Base-by-base conservation (phyloP, 1,140 invertebrate species). In the Agraylea sexmaculata region DNA sequence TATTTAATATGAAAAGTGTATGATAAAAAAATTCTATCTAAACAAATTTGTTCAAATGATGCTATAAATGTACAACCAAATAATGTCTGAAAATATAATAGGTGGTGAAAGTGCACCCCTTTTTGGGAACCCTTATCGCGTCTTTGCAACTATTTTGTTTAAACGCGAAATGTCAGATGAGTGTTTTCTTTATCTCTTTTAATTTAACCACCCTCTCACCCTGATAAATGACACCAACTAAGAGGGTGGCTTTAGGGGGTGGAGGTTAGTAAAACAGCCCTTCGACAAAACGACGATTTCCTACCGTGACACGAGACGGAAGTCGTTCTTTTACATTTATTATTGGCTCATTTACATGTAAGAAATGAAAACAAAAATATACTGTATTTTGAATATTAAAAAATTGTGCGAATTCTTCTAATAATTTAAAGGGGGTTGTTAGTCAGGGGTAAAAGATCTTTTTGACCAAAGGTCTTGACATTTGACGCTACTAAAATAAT, bases 111-210 rank as follows among this genome's bases (percentile, higher is more conserved):
- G 17, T 12, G 35, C 20, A 32, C 30, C 30, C 10, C 30, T 11
- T 18, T 11, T 37, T 12, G 27, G 23, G 35, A 25, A 21, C 35
- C 21, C 22, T 18, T 35, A 21, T 8, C 13, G 33, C 33, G 6
- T 20, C 19, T 12, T 18, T 8, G 22, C 19, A 35, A 35, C 19
- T 35, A 20, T 35, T 23, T 22, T 37, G 37, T 37, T 13, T 19
- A 37, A 34, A 28, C 46, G 40, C 38, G 32, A 47, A 46, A 47
- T 47, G 46, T 47, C 46, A 43, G 43, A 40, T 42, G 41, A 47
- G 46, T 47, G 46, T 47, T 47, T 45, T 47, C 46, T 47, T 47
- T 47, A 47, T 47, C 46, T 47, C 30, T 47, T 47, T 47, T 47
- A 47, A 47, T 47, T 47, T 47, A 47, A 43, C 42, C 46, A 43